Evolutionary conservation across 30 jellyfish, hydroid and myxozoan species (phyloP), one percentile per base, ranked within the genome.

Genomic region (Euphysa ruthae): DNA sequence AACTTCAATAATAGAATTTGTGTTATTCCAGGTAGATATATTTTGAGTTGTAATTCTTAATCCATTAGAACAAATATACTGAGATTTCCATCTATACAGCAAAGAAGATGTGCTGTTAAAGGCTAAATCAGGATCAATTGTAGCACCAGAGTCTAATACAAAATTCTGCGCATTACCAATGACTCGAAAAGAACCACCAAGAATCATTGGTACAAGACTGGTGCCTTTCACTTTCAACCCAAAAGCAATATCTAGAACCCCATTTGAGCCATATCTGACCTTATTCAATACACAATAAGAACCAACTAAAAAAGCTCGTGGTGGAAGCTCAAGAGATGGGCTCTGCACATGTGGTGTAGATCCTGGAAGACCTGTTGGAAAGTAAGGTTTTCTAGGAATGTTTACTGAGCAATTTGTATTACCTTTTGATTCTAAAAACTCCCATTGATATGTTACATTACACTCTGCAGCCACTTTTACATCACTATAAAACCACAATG

Each of bases 401-500:
- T 21, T 30, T 63, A 33, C 55, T 44, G 55, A 28, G 69, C 95
- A 83, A 43, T 61, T 43, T 2, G 93, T 73, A 5, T 22, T 16
- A 3, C 18, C 71, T 3, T 70, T 56, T 35, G 89, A 84, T 46
- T 33, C 23, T 27, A 42, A 43, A 1, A 88, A 13, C 54, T 51
- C 26, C 97, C 97, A 88, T 12, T 21, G 25, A 49, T 49, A 29
- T 15, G 54, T 68, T 24, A 68, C 35, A 34, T 63, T 54, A 69
- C 97, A 88, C 28, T 79, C 71, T 27, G 76, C 49, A 5, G 38
- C 33, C 20, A 79, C 35, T 15, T 73, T 38, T 20, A 84, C 78
- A 52, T 85, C 96, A 30, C 83, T 27, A 58, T 85, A 78, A 42
- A 78, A 71, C 96, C 96, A 85, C 23, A 49, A 52, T 23, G 96